Conservation (phyloP, 2,888 invertebrate species). For the Myathropa florea region DNA sequence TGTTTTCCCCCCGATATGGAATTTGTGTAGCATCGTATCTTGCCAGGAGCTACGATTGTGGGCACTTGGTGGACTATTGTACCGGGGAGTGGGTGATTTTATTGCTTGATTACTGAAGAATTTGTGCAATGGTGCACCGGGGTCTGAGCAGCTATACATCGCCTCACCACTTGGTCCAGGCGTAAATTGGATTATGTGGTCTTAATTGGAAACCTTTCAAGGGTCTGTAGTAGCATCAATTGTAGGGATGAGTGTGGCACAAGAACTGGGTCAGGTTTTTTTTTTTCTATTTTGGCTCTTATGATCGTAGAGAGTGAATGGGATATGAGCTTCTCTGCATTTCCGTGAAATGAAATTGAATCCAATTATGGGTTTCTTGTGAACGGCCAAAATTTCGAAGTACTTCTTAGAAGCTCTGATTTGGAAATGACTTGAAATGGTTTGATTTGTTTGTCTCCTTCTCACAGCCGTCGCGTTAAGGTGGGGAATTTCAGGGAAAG, state of each 20-base stretch:
- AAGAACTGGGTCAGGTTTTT: neutral
- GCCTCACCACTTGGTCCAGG: slow-evolving; percentile 8
- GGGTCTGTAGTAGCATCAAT: neutral
- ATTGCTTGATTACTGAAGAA: slow-evolving; percentile 31
- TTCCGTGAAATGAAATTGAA: neutral
- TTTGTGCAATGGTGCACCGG: slow-evolving; percentile 1
- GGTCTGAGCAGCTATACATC: neutral
- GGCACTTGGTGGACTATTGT: neutral
- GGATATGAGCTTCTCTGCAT: neutral
- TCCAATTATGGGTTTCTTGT: neutral
- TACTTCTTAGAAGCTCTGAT: no score
- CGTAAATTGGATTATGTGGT: slow-evolving; percentile 25
- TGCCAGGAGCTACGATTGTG: slow-evolving; percentile 26
- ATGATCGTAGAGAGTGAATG: neutral
- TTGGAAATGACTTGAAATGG: no score
- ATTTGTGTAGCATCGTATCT: slow-evolving; percentile 10
- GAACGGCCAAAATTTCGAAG: neutral
- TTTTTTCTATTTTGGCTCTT: neutral
- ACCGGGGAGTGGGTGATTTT: neutral
- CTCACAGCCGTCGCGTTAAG: no score
- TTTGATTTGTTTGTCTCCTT: no score
- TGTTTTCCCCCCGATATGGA: slow-evolving; percentile 25
- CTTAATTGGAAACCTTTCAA: slow-evolving; percentile 22
- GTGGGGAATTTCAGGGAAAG: no score
- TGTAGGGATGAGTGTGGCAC: no score